Percentiles rank a stretch among this genome's conserved stretches.
These are phyloP conservation scores for Mormyrops boulengeri DNA, from an alignment of 2,797 vertebrate species.

Conservation along the genomic window DNA sequence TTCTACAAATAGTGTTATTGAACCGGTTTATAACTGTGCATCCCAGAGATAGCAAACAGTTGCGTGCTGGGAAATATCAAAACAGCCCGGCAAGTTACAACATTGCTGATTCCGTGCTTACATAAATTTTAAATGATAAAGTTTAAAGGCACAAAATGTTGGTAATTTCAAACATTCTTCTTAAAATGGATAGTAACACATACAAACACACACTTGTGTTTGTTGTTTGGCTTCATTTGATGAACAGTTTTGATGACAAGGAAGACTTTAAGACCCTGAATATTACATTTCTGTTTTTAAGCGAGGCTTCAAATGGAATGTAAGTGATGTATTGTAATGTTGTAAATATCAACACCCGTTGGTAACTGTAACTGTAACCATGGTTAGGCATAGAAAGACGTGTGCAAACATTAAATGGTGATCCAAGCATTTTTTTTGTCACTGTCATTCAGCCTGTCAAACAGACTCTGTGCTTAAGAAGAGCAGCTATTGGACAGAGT, in stretches of 20 bases:
- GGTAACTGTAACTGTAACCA: constrained; percentile 20
- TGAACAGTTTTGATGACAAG: constrained; percentile 25
- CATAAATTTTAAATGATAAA: constrained; percentile 12
- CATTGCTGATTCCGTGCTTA: constrained; percentile 15
- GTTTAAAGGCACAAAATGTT: constrained; percentile 43
- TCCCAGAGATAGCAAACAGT: constrained; percentile 15
- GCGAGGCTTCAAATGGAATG: constrained; percentile 54
- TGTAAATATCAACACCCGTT: constrained; percentile 30
- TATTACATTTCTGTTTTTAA: neutral
- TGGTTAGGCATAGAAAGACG: constrained; percentile 24
- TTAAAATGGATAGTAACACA: constrained; percentile 25
- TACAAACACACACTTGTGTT: constrained; percentile 36
- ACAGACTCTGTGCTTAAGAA: constrained; percentile 17
- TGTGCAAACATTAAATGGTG: constrained; percentile 37
- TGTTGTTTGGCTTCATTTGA: constrained; percentile 38
- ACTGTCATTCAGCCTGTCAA: constrained; percentile 13
- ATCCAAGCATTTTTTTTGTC: constrained; percentile 16
- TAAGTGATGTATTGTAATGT: constrained; percentile 35
- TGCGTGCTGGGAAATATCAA: constrained; percentile 25
- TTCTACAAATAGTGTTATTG: constrained; percentile 22
- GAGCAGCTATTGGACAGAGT: constrained; percentile 32
- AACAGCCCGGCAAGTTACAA: constrained; percentile 18
- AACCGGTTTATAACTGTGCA: neutral
- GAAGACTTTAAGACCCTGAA: constrained; percentile 31
- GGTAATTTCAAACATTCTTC: constrained; percentile 31